These are phyloP conservation scores for Pristionchus fissidentatus DNA, from an alignment of 2,888 invertebrate genomes.

Conservation along the genomic window DNA sequence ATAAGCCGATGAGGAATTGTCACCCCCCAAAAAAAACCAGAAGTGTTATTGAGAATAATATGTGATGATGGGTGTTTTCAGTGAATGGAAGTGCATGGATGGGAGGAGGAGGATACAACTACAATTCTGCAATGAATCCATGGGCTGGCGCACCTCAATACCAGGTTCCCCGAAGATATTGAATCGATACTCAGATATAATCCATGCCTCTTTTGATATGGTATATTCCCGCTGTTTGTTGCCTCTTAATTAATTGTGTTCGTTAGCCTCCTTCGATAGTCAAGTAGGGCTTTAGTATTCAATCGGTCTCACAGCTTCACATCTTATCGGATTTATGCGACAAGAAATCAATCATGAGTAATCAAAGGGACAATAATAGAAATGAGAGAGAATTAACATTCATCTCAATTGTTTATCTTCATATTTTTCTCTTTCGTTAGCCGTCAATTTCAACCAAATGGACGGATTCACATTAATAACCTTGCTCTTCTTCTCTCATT, in stretches of 20 bases:
- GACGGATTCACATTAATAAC: background rate
- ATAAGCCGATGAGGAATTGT: background rate
- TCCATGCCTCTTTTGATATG: background rate
- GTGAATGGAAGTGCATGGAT: slow-evolving; percentile 12
- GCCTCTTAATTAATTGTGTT: background rate
- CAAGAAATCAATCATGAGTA: slow-evolving; percentile 17
- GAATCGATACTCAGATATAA: background rate
- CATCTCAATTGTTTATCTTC: slow-evolving; percentile 1
- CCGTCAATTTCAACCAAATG: slow-evolving; percentile 1
- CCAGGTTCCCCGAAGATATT: slow-evolving; percentile 32
- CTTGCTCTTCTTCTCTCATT: background rate
- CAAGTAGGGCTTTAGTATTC: slow-evolving; percentile 3
- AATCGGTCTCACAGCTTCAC: background rate
- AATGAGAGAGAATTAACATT: slow-evolving; percentile 12
- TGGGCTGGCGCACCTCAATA: slow-evolving; percentile 1
- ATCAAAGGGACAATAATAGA: too few species aligned
- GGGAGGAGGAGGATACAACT: slow-evolving; percentile 1
- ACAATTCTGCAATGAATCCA: slow-evolving; percentile 29
- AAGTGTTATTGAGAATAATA: background rate
- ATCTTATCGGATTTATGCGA: slow-evolving; percentile 25
- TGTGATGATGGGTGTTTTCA: background rate
- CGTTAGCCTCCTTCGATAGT: background rate
- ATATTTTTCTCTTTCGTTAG: slow-evolving; percentile 6
- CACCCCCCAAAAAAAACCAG: too few species aligned
- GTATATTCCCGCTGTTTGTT: too few species aligned